Conservation (phyloP, 2,797 vertebrate genomes). For the Poeciliopsis gracilis region DNA sequence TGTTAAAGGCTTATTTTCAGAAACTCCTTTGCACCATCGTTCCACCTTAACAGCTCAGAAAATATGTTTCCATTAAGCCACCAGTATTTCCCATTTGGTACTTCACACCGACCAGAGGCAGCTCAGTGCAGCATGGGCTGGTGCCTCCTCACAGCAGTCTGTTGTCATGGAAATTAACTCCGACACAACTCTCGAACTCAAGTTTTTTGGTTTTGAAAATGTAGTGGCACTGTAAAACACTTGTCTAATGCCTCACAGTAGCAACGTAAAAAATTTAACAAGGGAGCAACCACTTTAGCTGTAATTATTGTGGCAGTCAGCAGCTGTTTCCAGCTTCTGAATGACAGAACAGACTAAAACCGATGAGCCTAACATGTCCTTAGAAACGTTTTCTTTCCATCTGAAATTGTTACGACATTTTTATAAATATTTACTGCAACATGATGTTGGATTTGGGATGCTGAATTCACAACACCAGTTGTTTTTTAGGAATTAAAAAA, state of each 20-base stretch:
- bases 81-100: background rate
- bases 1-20: background rate
- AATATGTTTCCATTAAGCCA: background rate
- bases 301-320: background rate
- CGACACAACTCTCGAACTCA: background rate
- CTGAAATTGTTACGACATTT: background rate
- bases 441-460: background rate
- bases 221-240: background rate
- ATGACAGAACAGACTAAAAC: background rate
- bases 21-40: background rate
- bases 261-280: background rate
- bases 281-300: background rate
- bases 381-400: background rate
- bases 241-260: background rate
- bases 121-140: conserved; percentile 2
- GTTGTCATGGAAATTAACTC: background rate
- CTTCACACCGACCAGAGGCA: background rate
- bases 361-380: background rate
- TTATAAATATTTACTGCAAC: background rate
- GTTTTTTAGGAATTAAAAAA: no score
- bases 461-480: background rate
- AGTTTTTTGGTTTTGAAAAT: background rate
- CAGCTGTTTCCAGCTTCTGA: conserved; percentile 1
- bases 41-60: background rate
- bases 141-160: background rate